Percentiles rank a stretch among this genome's conserved stretches.
phyloP scores from a whole-genome alignment of 92 coral and sea anemone genomes.

The Epizoanthus illoricatus region DNA sequence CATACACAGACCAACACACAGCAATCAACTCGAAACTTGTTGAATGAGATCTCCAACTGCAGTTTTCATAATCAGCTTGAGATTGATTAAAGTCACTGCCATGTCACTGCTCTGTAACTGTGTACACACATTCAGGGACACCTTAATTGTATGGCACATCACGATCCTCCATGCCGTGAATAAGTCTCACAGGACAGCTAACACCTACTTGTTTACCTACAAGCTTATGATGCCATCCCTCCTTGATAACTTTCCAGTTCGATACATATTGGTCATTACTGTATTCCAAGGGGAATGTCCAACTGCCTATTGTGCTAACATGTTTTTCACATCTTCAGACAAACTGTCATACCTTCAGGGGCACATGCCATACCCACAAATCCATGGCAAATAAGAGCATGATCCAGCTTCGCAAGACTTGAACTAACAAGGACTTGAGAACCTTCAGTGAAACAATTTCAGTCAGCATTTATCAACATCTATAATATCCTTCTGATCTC shows the following conservation, averaged over 20 bases:
- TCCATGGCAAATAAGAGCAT: conserved; percentile 79
- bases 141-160: conserved; percentile 76
- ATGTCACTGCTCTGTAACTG: conserved; percentile 64
- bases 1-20: not conserved
- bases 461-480: not conserved
- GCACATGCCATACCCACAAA: conserved; percentile 85
- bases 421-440: conserved; percentile 86
- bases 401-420: conserved; percentile 90
- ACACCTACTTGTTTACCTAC: conserved; percentile 38
- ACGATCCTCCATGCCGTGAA: conserved; percentile 78
- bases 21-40: conserved; percentile 17
- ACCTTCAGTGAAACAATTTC: conserved; percentile 38
- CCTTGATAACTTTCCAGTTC: conserved; percentile 64
- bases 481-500: too few relatives aligned
- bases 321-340: conserved; percentile 55
- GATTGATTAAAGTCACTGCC: conserved; percentile 59
- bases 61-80: conserved; percentile 50
- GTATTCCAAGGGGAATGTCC: conserved; percentile 65
- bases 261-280: conserved; percentile 67
- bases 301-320: conserved; percentile 59
- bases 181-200: conserved; percentile 72
- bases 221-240: conserved; percentile 57
- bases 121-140: conserved; percentile 65
- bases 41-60: conserved; percentile 61
- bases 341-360: conserved; percentile 63